These are phyloP conservation scores for Orthosia gracilis DNA, from an alignment of 2,888 invertebrate species.

Conservation along the genomic window DNA sequence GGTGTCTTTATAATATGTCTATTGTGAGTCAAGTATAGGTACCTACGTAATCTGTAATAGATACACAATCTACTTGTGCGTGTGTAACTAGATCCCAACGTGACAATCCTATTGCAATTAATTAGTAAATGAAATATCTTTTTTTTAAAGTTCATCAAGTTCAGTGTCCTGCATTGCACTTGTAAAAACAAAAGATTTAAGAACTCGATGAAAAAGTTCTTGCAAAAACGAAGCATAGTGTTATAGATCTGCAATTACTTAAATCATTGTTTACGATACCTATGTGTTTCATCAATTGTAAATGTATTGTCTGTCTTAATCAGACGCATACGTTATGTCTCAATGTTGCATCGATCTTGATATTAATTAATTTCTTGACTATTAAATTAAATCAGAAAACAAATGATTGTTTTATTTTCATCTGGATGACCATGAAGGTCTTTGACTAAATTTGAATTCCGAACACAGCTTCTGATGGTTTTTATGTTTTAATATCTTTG, in stretches of 20 bases:
- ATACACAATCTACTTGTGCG: constrained; percentile 20
- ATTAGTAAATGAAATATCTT: constrained; percentile 10
- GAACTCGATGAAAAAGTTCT: constrained; percentile 12
- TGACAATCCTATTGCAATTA: constrained; percentile 12
- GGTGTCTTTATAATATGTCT: neutral
- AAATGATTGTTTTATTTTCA: neutral
- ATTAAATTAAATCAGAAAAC: constrained; percentile 11
- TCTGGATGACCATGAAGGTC: neutral
- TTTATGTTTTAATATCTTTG: constrained; percentile 2
- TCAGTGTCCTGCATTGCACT: constrained; percentile 40
- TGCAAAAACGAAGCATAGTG: neutral
- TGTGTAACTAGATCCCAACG: constrained; percentile 43
- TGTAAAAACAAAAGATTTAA: constrained; percentile 44
- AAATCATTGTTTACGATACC: neutral
- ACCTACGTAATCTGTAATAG: constrained; percentile 20
- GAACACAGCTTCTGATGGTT: neutral
- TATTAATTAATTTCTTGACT: neutral
- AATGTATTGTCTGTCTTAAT: too few relatives aligned
- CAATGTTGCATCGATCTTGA: neutral
- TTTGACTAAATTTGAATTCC: constrained; percentile 19
- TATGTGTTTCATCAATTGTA: neutral
- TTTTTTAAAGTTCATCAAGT: constrained; percentile 42
- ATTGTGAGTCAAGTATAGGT: constrained; percentile 7
- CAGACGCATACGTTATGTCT: neutral
- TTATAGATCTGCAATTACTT: neutral